Evolutionary conservation across 2,888 invertebrate species (phyloP), one percentile per base, ranked within the genome.

Genomic region (Tanypteryx hageni): DNA sequence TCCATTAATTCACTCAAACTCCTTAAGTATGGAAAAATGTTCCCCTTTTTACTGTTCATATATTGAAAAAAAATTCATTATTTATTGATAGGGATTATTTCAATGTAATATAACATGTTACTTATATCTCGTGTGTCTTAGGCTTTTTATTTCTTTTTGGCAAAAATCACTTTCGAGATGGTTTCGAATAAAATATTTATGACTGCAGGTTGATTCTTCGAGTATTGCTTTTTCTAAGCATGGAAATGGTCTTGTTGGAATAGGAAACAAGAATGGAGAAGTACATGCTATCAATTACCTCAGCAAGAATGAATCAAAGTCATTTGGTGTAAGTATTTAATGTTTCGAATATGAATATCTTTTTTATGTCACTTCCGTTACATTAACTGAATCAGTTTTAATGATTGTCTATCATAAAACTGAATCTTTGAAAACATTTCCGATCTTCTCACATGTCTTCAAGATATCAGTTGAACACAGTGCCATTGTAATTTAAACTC

Each of bases 181-280:
- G n/a, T n/a, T n/a, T n/a, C 44, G 1, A 44, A 44, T 44, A 44
- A 44, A 44, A 44, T 56, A 3, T 44, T 44, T 64, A 13, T 89
- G 7, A 44, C n/a, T 89, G 10, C 31, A 89, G 89, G 64, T 44
- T 61, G 64, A 89, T 7, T 64, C 89, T 18, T 44, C 44, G 0
- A 56, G 64, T n/a, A 64, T 89, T 27, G 44, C 89, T 16, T 89
- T 89, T 89, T 18, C 89, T 0, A 89, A 89, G 68, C n/a, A 44
- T 9, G 31, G 44, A 44, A 18, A 31, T 18, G 56, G 44, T 13
- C n/a, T 64, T 56, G 31, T 27, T n/a, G 89, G 61, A 2, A 13
- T 89, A n/a, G 89, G 89, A 18, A 89, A 31, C 31, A 89, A 89
- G 68, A 44, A 64, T 64, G 89, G 89, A 44, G 16, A 64, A 8